A percentile compares a stretch with the other conserved stretches of the same genome.
Evolutionary conservation across 1,140 invertebrate genomes (phyloP).

Genomic region (Colletes gigas): DNA sequence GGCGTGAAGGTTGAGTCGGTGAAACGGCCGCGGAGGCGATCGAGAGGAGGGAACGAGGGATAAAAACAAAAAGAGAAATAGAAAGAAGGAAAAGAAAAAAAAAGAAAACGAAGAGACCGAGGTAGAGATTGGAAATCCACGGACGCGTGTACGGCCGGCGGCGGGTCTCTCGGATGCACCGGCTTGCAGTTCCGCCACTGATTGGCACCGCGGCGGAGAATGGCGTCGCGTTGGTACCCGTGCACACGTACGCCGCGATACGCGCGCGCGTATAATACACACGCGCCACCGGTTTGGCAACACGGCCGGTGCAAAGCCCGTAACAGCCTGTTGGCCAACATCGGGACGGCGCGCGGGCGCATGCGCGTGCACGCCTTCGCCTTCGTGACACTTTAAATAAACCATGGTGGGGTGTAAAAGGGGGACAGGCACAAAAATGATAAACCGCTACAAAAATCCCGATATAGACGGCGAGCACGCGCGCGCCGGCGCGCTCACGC

Average conservation of each 20-base stretch:
- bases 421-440: slow-evolving; percentile 59
- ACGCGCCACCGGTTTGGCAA: slow-evolving; percentile 57
- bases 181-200: slow-evolving; percentile 59
- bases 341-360: slow-evolving; percentile 42
- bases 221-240: slow-evolving; percentile 22
- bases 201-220: slow-evolving; percentile 60
- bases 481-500: background rate
- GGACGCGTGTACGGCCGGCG: slow-evolving; percentile 9
- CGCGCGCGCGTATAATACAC: background rate
- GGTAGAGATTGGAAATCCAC: slow-evolving; percentile 50
- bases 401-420: slow-evolving; percentile 56
- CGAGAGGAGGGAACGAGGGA: background rate
- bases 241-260: background rate
- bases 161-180: slow-evolving; percentile 56
- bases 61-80: background rate
- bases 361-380: slow-evolving; percentile 60
- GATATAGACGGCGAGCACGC: slow-evolving; percentile 52
- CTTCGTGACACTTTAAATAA: slow-evolving; percentile 67
- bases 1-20: slow-evolving; percentile 44
- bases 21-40: slow-evolving; percentile 44
- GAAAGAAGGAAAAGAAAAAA: too few relatives aligned
- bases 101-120: background rate
- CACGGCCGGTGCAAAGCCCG: slow-evolving; percentile 61
- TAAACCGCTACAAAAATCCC: slow-evolving; percentile 64
- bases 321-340: slow-evolving; percentile 67